These are phyloP conservation scores for Sakesphorus luctuosus DNA, from an alignment of 2,113 vertebrate species.

Conservation along the genomic window DNA sequence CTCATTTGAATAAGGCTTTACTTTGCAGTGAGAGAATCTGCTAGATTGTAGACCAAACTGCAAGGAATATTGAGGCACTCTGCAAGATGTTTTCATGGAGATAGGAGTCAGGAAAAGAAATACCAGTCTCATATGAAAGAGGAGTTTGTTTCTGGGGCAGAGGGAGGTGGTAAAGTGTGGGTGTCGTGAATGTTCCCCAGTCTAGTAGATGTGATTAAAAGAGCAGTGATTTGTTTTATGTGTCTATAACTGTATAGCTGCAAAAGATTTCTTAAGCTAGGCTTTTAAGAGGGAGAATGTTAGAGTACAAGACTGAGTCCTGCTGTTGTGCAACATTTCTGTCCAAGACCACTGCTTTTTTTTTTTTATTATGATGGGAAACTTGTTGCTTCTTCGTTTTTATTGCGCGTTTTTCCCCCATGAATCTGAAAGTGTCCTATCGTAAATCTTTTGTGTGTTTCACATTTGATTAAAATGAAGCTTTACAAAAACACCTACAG, in stretches of 20 bases:
- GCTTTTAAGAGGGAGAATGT: neutral
- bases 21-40: neutral
- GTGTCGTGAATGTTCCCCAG: fast-evolving
- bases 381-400: neutral
- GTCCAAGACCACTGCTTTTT: neutral
- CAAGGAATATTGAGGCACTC: neutral
- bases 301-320: neutral
- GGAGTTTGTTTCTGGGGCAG: neutral
- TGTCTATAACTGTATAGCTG: neutral
- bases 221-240: neutral
- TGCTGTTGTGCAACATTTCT: neutral
- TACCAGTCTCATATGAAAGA: neutral
- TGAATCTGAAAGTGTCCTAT: neutral
- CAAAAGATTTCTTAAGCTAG: neutral
- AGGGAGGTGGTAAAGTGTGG: neutral
- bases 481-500: neutral
- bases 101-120: neutral
- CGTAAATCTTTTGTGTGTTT: neutral
- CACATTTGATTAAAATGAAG: neutral
- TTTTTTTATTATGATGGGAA: neutral
- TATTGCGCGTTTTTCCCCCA: neutral
- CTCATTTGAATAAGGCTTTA: neutral
- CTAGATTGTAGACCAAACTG: neutral
- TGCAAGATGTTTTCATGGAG: neutral
- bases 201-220: neutral